Percentiles rank a stretch among this genome's conserved stretches.
Conservation (phyloP, 1,140 invertebrate species). For the Zaprionus tsacasi region DNA sequence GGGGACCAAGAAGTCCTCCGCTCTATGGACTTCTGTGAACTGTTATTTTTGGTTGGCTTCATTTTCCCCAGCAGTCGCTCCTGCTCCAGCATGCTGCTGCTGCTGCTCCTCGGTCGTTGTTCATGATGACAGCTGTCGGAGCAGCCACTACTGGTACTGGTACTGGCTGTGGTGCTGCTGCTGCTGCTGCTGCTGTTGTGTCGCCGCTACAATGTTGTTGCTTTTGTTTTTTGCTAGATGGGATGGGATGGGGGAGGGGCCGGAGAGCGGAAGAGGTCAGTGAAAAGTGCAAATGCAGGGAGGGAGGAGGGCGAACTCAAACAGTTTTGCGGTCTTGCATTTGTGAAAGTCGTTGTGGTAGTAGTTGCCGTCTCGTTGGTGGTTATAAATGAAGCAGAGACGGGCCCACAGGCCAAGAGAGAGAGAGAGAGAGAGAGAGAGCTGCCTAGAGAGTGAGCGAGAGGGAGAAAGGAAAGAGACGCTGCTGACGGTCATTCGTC, state of each 20-base stretch:
- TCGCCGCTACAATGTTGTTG: neutral
- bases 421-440: neutral
- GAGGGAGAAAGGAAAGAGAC: neutral
- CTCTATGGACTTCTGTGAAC: slow-evolving; percentile 51
- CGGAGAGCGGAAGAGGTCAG: slow-evolving; percentile 9
- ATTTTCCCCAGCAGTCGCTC: slow-evolving; percentile 28
- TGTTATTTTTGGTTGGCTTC: slow-evolving; percentile 59
- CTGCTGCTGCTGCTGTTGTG: slow-evolving; percentile 13
- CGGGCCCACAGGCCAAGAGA: slow-evolving; percentile 10
- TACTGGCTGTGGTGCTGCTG: slow-evolving; percentile 18
- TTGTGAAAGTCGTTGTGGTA: slow-evolving; percentile 41
- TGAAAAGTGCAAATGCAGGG: slow-evolving; percentile 58
- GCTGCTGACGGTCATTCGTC: slow-evolving; percentile 37
- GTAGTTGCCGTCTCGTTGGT: slow-evolving; percentile 47
- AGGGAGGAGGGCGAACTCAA: slow-evolving; percentile 56
- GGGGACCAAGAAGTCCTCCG: slow-evolving; percentile 9
- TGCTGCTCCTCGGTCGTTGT: slow-evolving; percentile 26
- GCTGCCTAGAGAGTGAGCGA: neutral
- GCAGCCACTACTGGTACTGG: slow-evolving; percentile 3
- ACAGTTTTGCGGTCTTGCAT: slow-evolving; percentile 79
- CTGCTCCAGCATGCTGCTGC: neutral
- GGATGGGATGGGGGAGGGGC: neutral
- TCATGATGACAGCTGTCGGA: slow-evolving; percentile 56
- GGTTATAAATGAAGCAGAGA: slow-evolving; percentile 53
- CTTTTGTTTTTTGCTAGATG: neutral